These are phyloP conservation scores for Pandemis corylana DNA, from an alignment of 2,888 invertebrate genomes.

Conservation along the genomic window DNA sequence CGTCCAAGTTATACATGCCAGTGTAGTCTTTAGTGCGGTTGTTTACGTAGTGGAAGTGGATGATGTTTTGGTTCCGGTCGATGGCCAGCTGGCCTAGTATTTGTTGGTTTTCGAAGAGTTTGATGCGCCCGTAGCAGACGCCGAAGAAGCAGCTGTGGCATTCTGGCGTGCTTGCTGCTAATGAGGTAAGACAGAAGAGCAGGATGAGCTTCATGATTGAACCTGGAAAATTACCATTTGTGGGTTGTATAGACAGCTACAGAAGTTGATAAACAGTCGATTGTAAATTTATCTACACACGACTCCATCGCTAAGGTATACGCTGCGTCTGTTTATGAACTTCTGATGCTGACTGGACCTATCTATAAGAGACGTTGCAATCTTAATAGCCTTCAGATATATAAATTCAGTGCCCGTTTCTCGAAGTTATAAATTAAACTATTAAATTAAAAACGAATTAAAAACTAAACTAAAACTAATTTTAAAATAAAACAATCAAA, in stretches of 20 bases:
- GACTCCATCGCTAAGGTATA: no score
- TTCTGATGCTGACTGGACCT: no score
- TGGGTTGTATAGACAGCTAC: not conserved
- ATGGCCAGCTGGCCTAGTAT: slow-evolving; percentile 70
- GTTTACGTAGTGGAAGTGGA: slow-evolving; percentile 69
- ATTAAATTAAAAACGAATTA: no score
- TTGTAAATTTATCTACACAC: no score
- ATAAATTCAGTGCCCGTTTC: no score
- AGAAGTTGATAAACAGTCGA: no score
- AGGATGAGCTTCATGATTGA: slow-evolving; percentile 27
- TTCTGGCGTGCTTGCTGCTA: slow-evolving; percentile 43
- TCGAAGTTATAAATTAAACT: no score
- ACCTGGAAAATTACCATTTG: slow-evolving; percentile 9
- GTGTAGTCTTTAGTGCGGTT: slow-evolving; percentile 57
- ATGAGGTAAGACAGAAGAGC: slow-evolving; percentile 11
- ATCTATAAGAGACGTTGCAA: no score
- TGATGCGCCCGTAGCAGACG: slow-evolving; percentile 63
- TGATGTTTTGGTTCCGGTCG: slow-evolving; percentile 61
- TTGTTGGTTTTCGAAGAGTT: slow-evolving; percentile 57
- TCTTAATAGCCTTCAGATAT: no score
- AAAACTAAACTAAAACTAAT: no score
- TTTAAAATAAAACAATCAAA: no score
- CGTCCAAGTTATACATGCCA: slow-evolving; percentile 63
- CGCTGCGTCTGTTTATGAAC: no score
- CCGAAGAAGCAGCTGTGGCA: slow-evolving; percentile 70